Evolutionary conservation across 2,888 invertebrate species (phyloP), one percentile per base, ranked within the genome.

Genomic region (Augochlorella aurata): DNA sequence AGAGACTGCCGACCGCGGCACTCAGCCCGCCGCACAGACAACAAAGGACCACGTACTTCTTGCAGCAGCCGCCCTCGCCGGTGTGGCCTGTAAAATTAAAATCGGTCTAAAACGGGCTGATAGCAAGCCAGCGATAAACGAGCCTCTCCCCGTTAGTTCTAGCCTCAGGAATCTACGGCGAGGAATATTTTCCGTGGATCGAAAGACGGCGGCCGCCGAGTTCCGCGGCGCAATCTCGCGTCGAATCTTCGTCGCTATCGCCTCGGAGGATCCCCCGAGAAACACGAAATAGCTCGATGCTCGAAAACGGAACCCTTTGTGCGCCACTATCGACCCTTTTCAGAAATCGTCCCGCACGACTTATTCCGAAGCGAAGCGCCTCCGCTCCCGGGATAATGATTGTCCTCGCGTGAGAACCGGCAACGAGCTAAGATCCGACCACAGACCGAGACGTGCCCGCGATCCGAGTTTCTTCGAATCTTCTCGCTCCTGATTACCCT

Each of bases 11-110:
- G 82, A 97, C 94, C 49, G 97, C 95, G 4, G 97, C 96, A 5
- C 97, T 96, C 79, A 97, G 94, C 8, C 97, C 96, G 0, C 97
- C 97, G 91, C 97, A 97, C 2, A 97, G 96, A 86, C 97, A 97
- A 91, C 97, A 97, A 95, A 97, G 96, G 94, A 97, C 96, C 70
- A 97, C 97, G 94, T 97, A 97, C 94, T 97, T 97, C 89, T 93
- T 93, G 90, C 93, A 93, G 85, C 93, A 93, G 66, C 91, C 91
- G 69, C 91, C 91, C 77, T 91, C 92, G 12, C 91, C 90, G 16
- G 85, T 89, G 83, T 91, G 89, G 85, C 91, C 92, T 92, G 90
- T 72, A 87, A 90, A 83, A 86, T 79, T 74, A 68, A 66, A 79
- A 80, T 83, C 83, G 71, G 79, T 79, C 77, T 38, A 4, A 38